Base-by-base conservation (phyloP, 1,140 invertebrate species). In the Spodoptera litura region DNA sequence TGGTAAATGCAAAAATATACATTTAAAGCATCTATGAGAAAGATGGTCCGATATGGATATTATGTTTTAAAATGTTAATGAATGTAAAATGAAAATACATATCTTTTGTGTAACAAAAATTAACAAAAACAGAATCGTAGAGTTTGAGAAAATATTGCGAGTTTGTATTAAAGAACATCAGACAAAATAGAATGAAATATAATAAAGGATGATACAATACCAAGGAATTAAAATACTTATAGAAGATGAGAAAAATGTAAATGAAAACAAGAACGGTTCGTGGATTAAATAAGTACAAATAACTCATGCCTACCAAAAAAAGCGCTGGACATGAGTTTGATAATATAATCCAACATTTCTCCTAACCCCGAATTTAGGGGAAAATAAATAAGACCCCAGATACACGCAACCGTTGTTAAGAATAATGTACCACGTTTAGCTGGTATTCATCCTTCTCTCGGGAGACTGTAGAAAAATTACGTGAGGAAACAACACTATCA, bases 391-490 rank as follows among this genome's bases (percentile, higher is more conserved):
- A 52, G 38, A 13, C 66, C 52, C 13, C 51, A 27, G 49, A 70
- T 70, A 13, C 44, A 70, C 51, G 27, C 25, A 70, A 70, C 51
- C 25, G 49, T 27, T n/a, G 64, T 15, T 27, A 53, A 53, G 66
- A 70, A 52, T 70, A 31, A 70, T 70, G 66, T 70, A 13, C 51
- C 52, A 5, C 51, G 66, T 53, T 70, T 70, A 59, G 56, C 38
- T 61, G 38, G 20, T 49, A 75, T 61, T 59, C 56, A 61, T 74
- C 20, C 38, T 25, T 10, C 38, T 49, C 72, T 25, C 35, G 15
- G 55, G 71, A 73, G 78, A 76, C 64, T n/a, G 61, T 35, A 80
- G 56, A 75, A 76, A 80, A 61, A 76, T 78, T 78, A 56, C 78
- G 59, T 20, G 59, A 53, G 68, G 51, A 71, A 71, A 71, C 56